A percentile compares a stretch with the other conserved stretches of the same genome.
These are phyloP conservation scores for Vultur gryphus DNA, from an alignment of 2,797 vertebrate genomes.

Conservation along the genomic window DNA sequence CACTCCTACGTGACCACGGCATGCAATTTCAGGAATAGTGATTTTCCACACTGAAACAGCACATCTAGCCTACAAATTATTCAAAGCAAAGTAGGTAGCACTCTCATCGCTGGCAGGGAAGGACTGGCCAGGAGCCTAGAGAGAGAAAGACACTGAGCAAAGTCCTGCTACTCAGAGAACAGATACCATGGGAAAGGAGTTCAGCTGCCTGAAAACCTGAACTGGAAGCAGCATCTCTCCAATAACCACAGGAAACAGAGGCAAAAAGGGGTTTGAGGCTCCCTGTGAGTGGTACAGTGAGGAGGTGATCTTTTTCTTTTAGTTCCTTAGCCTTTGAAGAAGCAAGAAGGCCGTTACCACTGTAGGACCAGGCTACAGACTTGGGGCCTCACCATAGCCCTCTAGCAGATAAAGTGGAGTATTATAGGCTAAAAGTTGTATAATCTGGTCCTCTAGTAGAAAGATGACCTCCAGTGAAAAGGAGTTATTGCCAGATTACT, in stretches of 20 bases:
- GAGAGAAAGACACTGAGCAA: not conserved
- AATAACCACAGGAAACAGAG: not conserved
- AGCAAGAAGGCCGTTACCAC: not conserved
- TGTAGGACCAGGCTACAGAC: not conserved
- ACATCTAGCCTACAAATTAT: not conserved
- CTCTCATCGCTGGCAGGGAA: not conserved
- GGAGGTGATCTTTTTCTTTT: not conserved
- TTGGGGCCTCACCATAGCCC: not conserved
- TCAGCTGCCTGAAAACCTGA: not conserved
- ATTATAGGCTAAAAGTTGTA: not conserved
- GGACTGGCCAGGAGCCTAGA: not conserved
- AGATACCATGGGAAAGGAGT: not conserved
- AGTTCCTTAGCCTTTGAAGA: not conserved
- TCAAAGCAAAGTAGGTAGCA: not conserved
- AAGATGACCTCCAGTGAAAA: not conserved
- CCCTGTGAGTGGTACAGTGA: not conserved
- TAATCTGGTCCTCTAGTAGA: not conserved
- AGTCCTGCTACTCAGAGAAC: not conserved
- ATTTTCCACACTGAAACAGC: not conserved
- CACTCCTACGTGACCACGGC: fast-evolving
- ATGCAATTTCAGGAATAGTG: not conserved
- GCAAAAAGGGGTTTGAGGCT: not conserved
- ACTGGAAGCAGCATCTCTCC: not conserved
- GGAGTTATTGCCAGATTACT: not conserved
- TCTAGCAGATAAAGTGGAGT: not conserved